Evolutionary conservation across 2,113 vertebrate genomes (phyloP).

Genomic region (Caranx ignobilis): DNA sequence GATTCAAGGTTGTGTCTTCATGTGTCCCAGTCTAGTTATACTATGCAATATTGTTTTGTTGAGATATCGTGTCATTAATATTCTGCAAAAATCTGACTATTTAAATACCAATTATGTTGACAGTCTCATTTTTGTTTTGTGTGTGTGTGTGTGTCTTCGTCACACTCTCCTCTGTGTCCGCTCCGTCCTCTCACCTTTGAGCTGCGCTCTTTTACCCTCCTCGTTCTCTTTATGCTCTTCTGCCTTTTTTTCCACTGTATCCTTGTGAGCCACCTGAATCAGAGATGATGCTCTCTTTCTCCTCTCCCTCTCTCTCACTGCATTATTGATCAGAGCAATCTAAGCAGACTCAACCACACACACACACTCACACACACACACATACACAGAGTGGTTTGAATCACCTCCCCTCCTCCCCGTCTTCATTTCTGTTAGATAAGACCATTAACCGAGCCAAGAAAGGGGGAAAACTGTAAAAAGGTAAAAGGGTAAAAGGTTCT

Average conservation of each 20-base stretch:
- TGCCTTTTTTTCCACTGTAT: constrained; percentile 42
- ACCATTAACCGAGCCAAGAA: constrained; percentile 52
- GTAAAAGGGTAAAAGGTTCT: constrained; percentile 35
- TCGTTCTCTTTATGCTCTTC: constrained; percentile 35
- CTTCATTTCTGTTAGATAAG: constrained; percentile 57
- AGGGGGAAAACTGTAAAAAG: background rate
- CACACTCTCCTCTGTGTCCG: background rate
- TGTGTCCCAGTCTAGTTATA: background rate
- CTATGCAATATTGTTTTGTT: background rate
- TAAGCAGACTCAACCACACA: constrained; percentile 53
- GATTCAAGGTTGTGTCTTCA: background rate
- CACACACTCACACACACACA: constrained; percentile 4
- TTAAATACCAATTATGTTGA: constrained; percentile 8
- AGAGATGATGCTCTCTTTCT: constrained; percentile 36
- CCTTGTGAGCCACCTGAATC: constrained; percentile 63
- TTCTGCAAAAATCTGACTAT: constrained; percentile 1
- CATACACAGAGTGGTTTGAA: constrained; percentile 22
- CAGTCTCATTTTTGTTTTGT: background rate
- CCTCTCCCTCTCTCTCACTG: constrained; percentile 28
- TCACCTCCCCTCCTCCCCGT: constrained; percentile 12
- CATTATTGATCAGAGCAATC: constrained; percentile 72
- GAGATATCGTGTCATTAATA: constrained; percentile 29
- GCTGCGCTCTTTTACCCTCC: constrained; percentile 20
- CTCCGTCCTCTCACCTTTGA: constrained; percentile 25
- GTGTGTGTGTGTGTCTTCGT: constrained; percentile 4